Base-by-base conservation (phyloP, 2,113 vertebrate species). In the Ammodramus savannarum region DNA sequence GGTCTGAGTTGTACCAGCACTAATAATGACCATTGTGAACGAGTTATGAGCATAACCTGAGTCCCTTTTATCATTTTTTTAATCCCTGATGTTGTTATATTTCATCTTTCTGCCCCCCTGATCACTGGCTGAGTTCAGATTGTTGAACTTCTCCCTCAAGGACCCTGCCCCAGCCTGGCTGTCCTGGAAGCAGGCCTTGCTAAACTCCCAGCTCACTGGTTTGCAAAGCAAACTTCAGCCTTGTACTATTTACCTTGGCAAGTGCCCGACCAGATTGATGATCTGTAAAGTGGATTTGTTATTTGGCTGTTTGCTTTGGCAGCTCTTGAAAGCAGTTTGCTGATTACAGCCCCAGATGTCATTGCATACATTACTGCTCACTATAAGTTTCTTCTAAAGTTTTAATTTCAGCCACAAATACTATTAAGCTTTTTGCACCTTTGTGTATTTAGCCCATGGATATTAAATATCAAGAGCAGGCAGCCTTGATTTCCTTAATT, bases 281-380 rank as follows among this genome's bases (percentile, higher is more conserved):
- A 98, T 99, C 99, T 99, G 99, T 98, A 99, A 99, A 99, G 99
- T 99, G 99, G 98, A 99, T 99, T 99, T 99, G 99, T 99, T 99
- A 99, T 99, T 99, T 98, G 98, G 98, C 98, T 99, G 99, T 99
- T 99, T 99, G 98, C 98, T 99, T 99, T 99, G 99, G 99, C 99
- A 99, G 98, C 96, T 98, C 98, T 99, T 99, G 98, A 99, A 99
- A 99, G 99, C 96, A 97, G 98, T 98, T 98, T 97, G 96, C 98
- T 99, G 99, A 99, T 99, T 99, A 97, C 98, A 99, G 99, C 98
- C 98, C 98, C 99, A 99, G 99, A 99, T 99, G 99, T 99, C 98
- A 98, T 98, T 98, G 98, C 98, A 98, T 98, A 98, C 98, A 98
- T 98, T 98, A 98, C 97, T 75, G 97, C 96, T 98, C 97, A 11